Percentiles rank a stretch among this genome's conserved stretches.
These are phyloP conservation scores for Papilio gigon DNA, from an alignment of 2,888 invertebrate genomes.

Conservation along the genomic window DNA sequence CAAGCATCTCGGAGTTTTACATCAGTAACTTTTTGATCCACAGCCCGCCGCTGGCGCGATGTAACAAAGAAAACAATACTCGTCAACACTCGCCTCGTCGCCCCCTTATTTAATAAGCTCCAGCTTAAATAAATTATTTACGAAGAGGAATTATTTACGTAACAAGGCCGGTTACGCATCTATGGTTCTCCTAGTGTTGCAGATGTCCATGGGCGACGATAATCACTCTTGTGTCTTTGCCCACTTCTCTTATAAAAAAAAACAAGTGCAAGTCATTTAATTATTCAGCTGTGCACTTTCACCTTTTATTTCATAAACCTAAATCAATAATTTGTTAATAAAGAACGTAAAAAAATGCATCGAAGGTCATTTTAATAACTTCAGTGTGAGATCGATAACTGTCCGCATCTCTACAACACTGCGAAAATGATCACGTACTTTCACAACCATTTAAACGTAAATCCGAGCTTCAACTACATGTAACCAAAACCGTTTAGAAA, in stretches of 20 bases:
- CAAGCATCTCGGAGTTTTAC: constrained; percentile 5
- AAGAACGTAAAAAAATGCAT: neutral
- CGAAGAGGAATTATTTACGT: neutral
- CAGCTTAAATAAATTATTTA: neutral
- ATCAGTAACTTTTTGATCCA: constrained; percentile 15
- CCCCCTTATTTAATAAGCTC: neutral
- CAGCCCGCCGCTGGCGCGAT: neutral
- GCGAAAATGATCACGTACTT: neutral
- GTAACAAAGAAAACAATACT: constrained; percentile 13
- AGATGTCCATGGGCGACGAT: no score
- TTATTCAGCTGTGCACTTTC: no score
- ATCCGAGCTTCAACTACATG: neutral
- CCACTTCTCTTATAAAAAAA: no score
- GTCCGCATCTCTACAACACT: neutral
- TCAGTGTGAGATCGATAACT: neutral
- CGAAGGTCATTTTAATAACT: neutral
- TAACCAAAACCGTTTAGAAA: neutral
- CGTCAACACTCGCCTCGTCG: constrained; percentile 5
- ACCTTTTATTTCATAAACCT: no score
- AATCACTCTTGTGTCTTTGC: no score
- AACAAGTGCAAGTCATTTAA: no score
- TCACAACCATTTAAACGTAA: constrained; percentile 3
- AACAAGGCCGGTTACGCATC: no score
- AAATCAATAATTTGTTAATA: neutral
- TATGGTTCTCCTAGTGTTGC: no score